phyloP scores from a whole-genome alignment of 1,140 invertebrate genomes.

The Venturia canescens region DNA sequence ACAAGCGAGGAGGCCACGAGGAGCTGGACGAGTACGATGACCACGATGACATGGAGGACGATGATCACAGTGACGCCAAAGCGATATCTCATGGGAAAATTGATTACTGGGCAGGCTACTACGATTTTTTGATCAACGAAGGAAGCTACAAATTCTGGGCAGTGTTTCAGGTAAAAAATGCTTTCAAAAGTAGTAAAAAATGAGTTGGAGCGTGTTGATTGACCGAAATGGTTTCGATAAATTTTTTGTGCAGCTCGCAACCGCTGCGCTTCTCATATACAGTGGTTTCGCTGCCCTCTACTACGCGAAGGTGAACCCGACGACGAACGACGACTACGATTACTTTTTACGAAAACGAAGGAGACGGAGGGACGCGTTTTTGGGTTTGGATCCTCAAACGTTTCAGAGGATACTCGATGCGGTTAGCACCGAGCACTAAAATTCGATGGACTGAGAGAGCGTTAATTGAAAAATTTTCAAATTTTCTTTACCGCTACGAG shows the following conservation, averaged over 20 bases:
- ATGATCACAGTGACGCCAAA: slow-evolving; percentile 65
- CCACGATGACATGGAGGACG: slow-evolving; percentile 64
- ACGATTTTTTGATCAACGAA: slow-evolving; percentile 90
- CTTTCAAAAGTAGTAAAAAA: not conserved
- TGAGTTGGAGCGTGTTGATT: too few relatives aligned
- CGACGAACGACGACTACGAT: slow-evolving; percentile 84
- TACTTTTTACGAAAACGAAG: slow-evolving; percentile 73
- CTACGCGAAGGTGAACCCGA: slow-evolving; percentile 89
- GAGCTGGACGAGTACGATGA: slow-evolving; percentile 54
- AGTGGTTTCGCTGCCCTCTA: slow-evolving; percentile 90
- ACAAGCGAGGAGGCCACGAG: slow-evolving; percentile 58
- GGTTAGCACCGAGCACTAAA: slow-evolving; percentile 33
- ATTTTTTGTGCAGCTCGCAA: slow-evolving; percentile 80
- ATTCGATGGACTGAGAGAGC: too few relatives aligned
- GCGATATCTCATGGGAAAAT: slow-evolving; percentile 72
- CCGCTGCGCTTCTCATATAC: slow-evolving; percentile 86
- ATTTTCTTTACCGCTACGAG: too few relatives aligned
- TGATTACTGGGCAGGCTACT: slow-evolving; percentile 86
- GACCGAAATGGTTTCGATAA: not conserved
- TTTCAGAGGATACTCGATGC: slow-evolving; percentile 76
- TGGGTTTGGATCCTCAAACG: slow-evolving; percentile 63
- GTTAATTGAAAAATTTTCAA: too few relatives aligned
- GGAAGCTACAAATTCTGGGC: slow-evolving; percentile 93
- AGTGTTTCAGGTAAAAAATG: slow-evolving; percentile 83
- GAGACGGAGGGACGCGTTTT: slow-evolving; percentile 63